Percentiles rank a stretch among this genome's conserved stretches.
These are phyloP conservation scores for Anarhynchus alexandrinus DNA, from an alignment of 2,113 vertebrate genomes.

Conservation along the genomic window DNA sequence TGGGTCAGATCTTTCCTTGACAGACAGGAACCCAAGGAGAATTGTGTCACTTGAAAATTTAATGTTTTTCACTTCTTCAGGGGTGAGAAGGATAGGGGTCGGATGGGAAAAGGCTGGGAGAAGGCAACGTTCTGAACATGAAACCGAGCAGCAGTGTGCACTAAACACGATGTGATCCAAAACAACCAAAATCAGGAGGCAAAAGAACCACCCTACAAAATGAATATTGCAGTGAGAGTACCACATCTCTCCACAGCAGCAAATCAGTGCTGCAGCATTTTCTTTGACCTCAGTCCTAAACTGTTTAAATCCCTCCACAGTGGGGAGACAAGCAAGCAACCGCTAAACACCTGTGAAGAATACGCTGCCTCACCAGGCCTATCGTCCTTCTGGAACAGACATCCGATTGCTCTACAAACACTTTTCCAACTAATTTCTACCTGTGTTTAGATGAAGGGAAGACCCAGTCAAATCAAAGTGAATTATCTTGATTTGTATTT, in stretches of 20 bases:
- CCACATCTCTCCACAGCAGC: not conserved
- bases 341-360: not conserved
- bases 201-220: not conserved
- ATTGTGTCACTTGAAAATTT: not conserved
- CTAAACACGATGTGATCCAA: not conserved
- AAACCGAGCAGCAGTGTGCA: not conserved
- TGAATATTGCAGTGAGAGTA: rapidly evolving
- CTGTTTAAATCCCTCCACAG: not conserved
- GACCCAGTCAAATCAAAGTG: not conserved
- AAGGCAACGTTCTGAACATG: not conserved
- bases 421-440: not conserved
- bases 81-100: not conserved
- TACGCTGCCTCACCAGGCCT: rapidly evolving
- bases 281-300: not conserved
- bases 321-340: not conserved
- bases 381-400: not conserved
- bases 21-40: not conserved
- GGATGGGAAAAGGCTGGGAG: not conserved
- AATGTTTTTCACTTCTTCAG: not conserved
- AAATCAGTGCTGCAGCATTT: not conserved
- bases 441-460: not conserved
- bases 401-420: not conserved
- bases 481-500: not conserved
- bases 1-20: not conserved
- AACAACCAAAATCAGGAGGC: not conserved